Conservation (phyloP, 2,888 invertebrate genomes). For the Stenchaetothrips biformis region DNA sequence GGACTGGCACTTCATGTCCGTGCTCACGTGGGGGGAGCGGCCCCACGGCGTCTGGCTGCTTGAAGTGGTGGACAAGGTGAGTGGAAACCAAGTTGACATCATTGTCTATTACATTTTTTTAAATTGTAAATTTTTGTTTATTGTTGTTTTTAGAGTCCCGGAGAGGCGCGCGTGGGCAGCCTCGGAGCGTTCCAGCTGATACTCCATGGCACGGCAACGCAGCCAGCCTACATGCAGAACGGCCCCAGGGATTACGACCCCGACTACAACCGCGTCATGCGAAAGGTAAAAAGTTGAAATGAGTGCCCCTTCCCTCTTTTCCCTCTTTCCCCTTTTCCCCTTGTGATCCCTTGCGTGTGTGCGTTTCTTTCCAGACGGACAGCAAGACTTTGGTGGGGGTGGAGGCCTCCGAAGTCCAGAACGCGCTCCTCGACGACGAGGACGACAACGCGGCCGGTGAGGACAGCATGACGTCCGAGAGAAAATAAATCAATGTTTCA, state of each 20-base stretch:
- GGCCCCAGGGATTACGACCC: constrained; percentile 51
- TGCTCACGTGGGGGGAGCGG: constrained; percentile 86
- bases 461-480: no score
- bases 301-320: no score
- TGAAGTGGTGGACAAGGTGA: constrained; percentile 49
- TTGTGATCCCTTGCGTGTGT: no score
- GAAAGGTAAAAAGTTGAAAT: constrained; percentile 40
- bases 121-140: neutral
- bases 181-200: neutral
- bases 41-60: constrained; percentile 65
- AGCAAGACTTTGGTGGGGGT: no score
- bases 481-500: no score
- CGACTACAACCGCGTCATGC: constrained; percentile 48
- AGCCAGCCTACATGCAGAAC: neutral
- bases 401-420: no score
- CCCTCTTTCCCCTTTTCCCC: no score
- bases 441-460: no score
- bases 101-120: neutral
- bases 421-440: no score
- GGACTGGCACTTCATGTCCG: constrained; percentile 83
- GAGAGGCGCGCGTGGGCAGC: neutral
- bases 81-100: constrained; percentile 30
- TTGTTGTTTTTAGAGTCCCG: neutral
- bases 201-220: neutral
- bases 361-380: no score